phyloP scores from a whole-genome alignment of 1,140 invertebrate species.

The Musca domestica region DNA sequence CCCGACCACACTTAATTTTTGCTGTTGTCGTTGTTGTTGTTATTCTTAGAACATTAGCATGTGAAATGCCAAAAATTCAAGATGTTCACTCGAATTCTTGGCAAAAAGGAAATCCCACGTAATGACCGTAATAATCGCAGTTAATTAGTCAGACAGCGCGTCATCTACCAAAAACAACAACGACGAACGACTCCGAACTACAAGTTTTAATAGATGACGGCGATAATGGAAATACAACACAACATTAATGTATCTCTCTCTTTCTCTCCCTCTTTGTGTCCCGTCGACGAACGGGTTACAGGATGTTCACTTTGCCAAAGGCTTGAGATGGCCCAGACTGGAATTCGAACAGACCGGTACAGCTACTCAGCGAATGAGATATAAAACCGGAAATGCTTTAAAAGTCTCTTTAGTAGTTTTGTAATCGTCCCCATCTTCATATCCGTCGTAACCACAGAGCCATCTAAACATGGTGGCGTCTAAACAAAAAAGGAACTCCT shows the following conservation, averaged over 20 bases:
- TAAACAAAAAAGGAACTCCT: not conserved
- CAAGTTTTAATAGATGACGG: slow-evolving; percentile 16
- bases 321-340: not conserved
- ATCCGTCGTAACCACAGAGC: not conserved
- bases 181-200: slow-evolving; percentile 29
- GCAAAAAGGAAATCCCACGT: slow-evolving; percentile 53
- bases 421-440: not conserved
- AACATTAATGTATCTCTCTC: not conserved
- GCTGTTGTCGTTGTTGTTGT: not conserved
- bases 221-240: slow-evolving; percentile 16
- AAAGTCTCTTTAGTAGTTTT: slow-evolving; percentile 19
- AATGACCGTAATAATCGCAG: slow-evolving; percentile 55
- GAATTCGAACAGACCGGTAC: not conserved
- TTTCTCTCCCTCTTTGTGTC: no score
- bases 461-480: not conserved
- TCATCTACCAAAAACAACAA: slow-evolving; percentile 32
- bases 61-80: slow-evolving; percentile 50
- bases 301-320: not conserved
- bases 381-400: slow-evolving; percentile 18
- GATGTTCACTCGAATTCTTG: slow-evolving; percentile 42
- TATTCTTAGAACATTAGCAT: slow-evolving; percentile 4
- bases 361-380: slow-evolving; percentile 11
- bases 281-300: no score
- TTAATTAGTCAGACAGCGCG: slow-evolving; percentile 53
- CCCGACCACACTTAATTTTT: not conserved